Evolutionary conservation across 2,797 vertebrate species (phyloP).

Genomic region (Pseudochaenichthys georgianus): DNA sequence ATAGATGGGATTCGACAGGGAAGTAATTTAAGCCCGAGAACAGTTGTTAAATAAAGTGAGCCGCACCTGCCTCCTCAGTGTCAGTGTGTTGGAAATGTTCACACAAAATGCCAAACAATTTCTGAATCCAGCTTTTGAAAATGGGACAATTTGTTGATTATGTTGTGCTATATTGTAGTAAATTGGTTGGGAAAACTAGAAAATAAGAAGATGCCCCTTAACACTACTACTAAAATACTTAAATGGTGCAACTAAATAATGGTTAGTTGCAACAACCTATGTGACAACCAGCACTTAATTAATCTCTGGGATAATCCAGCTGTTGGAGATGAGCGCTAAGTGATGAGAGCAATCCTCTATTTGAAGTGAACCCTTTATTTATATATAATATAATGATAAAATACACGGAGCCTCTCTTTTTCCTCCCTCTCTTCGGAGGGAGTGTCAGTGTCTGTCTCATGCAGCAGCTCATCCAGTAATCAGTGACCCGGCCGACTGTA

Average conservation of each 20-base stretch:
- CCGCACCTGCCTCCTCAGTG: background rate
- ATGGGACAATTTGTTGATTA: background rate
- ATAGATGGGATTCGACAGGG: constrained; percentile 46
- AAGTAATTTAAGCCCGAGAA: constrained; percentile 62
- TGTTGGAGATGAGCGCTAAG: constrained; percentile 24
- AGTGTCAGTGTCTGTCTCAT: no score
- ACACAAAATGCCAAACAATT: background rate
- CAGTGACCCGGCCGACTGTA: no score
- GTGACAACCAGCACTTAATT: background rate
- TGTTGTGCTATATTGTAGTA: background rate
- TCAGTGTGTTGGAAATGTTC: background rate
- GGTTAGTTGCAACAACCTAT: constrained; percentile 15
- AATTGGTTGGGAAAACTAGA: background rate
- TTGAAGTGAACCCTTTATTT: constrained; percentile 33
- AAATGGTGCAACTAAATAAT: background rate
- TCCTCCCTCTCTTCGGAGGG: no score
- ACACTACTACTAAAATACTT: background rate
- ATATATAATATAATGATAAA: no score
- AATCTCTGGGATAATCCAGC: constrained; percentile 20
- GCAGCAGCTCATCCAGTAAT: no score
- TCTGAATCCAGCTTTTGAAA: background rate
- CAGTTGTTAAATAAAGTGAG: constrained; percentile 63
- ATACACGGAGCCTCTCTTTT: no score
- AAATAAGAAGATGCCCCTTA: background rate
- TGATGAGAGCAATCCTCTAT: constrained; percentile 37